Base-by-base conservation (phyloP, 2,797 vertebrate species). In the Pangasius djambal region DNA sequence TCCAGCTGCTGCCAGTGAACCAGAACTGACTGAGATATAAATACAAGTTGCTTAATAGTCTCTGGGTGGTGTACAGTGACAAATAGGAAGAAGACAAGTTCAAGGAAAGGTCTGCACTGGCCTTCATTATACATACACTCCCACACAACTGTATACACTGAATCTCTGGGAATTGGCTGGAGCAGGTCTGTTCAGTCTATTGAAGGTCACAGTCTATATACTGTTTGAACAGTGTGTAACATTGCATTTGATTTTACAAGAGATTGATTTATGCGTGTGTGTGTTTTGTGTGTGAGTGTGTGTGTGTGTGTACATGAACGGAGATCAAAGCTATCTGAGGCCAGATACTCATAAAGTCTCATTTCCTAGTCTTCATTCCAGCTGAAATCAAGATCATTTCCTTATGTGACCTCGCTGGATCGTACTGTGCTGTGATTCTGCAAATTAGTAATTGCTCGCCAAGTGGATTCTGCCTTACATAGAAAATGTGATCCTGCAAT, bases 401-500 rank as follows among this genome's bases (percentile, higher is more conserved):
- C 86, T 86, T 75, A 65, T 55, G 55, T 88, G 74, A 44, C 67
- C 86, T 84, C 18, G 5, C 57, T 83, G 61, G 67, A 59, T 70
- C 59, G 20, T 81, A 25, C 40, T 86, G 72, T 75, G 67, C 55
- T 85, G 78, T n/a, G 85, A 81, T 88, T 78, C 57, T 78, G 52
- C 10, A 12, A 88, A 89, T 75, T 48, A 48, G 37, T 69, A 72
- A 61, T 69, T 86, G 74, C 61, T 77, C 65, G 52, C 57, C 20
- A 63, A 85, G n/a, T 74, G 31, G 37, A 83, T 87, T 72, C 69
- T 83, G 78, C 28, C 40, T 69, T 61, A 65, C 7, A 74, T 83
- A 55, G 78, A 70, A 89, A 86, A 89, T 89, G 3, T 72, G 40
- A 75, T 89, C 65, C 84, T n/a, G 81, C 31, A 87, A 82, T 88